Conservation (phyloP, 2,797 vertebrate genomes). For the Typhlichthys eigenmanni region DNA sequence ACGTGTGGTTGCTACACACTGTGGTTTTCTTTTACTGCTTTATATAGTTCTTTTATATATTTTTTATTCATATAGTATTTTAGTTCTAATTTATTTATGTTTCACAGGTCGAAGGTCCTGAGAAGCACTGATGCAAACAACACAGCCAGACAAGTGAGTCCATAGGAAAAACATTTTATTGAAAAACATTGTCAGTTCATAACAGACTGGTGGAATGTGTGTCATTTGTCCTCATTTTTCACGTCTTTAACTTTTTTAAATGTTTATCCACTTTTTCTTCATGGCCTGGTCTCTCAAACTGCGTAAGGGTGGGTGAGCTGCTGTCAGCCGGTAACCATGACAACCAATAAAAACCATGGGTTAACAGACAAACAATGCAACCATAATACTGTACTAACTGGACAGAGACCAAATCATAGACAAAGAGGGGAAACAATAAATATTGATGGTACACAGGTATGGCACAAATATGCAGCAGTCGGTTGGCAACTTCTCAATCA, state of each 20-base stretch:
- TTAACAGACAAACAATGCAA: constrained; percentile 84
- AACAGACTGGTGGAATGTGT: constrained; percentile 99
- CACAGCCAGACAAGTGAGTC: constrained; percentile 71
- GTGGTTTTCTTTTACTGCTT: no score
- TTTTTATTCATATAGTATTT: no score
- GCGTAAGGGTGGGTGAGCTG: constrained; percentile 79
- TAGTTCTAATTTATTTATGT: no score
- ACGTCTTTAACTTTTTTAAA: constrained; percentile 71
- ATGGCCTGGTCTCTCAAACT: constrained; percentile 84
- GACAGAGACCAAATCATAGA: constrained; percentile 81
- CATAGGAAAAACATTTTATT: constrained; percentile 99
- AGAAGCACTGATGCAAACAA: constrained; percentile 4
- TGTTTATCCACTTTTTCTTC: constrained; percentile 66
- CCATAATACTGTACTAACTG: constrained; percentile 98
- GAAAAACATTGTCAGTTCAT: constrained; percentile 99
- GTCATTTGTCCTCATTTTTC: constrained; percentile 78
- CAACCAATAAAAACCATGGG: constrained; percentile 78
- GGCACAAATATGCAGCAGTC: constrained; percentile 99
- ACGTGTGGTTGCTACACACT: no score
- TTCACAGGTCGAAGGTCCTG: no score
- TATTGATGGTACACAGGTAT: constrained; percentile 99
- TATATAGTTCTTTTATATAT: no score
- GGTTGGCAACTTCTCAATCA: constrained; percentile 94
- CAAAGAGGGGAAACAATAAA: constrained; percentile 86
- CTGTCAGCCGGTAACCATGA: constrained; percentile 84